phyloP scores from a whole-genome alignment of 2,888 invertebrate genomes.

The Plebejus anna region DNA sequence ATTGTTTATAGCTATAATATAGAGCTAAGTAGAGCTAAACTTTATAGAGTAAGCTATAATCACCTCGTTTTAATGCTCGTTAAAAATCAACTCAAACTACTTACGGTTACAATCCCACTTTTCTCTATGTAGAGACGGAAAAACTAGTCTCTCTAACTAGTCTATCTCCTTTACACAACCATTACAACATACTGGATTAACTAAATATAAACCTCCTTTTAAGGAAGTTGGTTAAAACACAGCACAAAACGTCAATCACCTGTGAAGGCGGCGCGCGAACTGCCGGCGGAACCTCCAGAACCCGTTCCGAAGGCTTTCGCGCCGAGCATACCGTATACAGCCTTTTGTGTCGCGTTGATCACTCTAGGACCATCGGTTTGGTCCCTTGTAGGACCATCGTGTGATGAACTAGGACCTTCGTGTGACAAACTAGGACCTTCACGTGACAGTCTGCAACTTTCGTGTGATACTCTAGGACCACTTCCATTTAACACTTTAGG shows the following conservation, averaged over 20 bases:
- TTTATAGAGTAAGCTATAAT: neutral
- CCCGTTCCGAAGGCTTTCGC: slow-evolving; percentile 53
- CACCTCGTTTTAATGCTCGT: neutral
- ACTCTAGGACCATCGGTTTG: neutral
- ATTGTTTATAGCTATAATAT: neutral
- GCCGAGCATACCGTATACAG: neutral
- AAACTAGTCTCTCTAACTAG: neutral
- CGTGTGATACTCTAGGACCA: neutral
- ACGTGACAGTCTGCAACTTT: neutral
- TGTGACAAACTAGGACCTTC: neutral
- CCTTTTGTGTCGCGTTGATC: neutral
- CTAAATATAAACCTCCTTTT: slow-evolving; percentile 29
- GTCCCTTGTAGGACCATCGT: neutral
- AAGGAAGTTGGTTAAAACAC: slow-evolving; percentile 30
- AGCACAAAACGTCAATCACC: slow-evolving; percentile 66
- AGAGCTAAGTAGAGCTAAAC: neutral
- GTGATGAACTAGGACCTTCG: neutral
- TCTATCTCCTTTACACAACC: neutral
- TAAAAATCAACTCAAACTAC: neutral
- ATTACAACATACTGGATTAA: neutral
- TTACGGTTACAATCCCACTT: neutral
- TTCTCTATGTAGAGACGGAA: neutral
- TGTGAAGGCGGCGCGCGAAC: slow-evolving; percentile 72
- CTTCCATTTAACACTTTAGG: neutral
- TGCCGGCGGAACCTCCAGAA: slow-evolving; percentile 78